Evolutionary conservation across 2,113 vertebrate species (phyloP).

Genomic region (Ptilorrhoa leucosticta): DNA sequence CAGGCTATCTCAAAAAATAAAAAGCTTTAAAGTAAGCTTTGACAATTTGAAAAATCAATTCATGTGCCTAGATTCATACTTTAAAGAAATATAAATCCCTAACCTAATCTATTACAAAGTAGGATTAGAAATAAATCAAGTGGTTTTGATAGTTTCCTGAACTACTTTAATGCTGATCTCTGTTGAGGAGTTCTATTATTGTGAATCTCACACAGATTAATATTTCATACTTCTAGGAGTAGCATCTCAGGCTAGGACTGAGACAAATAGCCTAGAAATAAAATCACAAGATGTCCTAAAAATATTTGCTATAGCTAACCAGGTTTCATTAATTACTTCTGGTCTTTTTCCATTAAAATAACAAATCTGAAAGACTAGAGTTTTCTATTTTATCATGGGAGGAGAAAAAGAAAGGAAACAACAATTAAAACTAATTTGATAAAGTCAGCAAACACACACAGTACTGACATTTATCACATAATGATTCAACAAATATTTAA

Average conservation of each 20-base stretch:
- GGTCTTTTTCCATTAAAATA: neutral
- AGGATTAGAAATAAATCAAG: slow-evolving; percentile 13
- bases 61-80: neutral
- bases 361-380: neutral
- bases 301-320: neutral
- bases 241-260: neutral
- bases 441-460: neutral
- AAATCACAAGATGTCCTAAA: neutral
- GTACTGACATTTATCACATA: neutral
- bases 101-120: neutral
- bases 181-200: neutral
- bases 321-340: neutral
- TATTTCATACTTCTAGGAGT: neutral
- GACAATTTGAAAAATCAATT: slow-evolving; percentile 28
- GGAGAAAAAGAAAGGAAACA: neutral
- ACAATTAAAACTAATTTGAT: neutral
- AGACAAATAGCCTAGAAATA: neutral
- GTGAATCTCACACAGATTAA: neutral
- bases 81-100: slow-evolving; percentile 20
- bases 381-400: neutral
- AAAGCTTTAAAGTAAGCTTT: neutral
- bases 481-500: neutral
- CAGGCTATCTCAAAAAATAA: neutral
- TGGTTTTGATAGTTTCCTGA: neutral
- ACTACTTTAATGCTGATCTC: neutral